Conservation (phyloP, 2,113 vertebrate genomes). For the Salminus brasiliensis region DNA sequence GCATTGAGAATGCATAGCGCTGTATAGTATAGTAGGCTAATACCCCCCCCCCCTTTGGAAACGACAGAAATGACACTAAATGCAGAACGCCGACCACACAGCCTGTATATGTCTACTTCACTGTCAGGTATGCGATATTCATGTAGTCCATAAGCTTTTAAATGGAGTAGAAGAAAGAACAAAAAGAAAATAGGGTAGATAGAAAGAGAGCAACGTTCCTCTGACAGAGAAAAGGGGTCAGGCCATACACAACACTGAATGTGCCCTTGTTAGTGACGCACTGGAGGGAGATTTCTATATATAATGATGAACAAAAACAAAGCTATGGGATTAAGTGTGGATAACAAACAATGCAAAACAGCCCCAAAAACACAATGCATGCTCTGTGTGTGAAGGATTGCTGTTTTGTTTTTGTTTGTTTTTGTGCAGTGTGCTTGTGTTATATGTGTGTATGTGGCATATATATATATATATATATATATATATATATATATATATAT, state of each 20-base stretch:
- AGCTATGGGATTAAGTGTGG: conserved; percentile 73
- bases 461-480: not conserved
- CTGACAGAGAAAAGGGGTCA: conserved; percentile 67
- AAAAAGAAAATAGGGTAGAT: conserved; percentile 56
- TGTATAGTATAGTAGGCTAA: too few species aligned
- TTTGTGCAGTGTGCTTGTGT: too few species aligned
- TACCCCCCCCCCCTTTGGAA: not conserved
- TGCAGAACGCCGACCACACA: too few species aligned
- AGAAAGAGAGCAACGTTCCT: conserved; percentile 50
- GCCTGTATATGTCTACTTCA: too few species aligned
- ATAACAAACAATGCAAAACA: conserved; percentile 41
- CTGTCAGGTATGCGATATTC: too few species aligned
- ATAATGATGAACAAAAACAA: conserved; percentile 69
- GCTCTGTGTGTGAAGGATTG: conserved; percentile 35
- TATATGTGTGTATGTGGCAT: too few species aligned
- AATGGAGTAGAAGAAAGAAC: not conserved
- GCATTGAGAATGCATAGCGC: too few species aligned
- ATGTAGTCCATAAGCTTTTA: too few species aligned
- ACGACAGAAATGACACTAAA: too few species aligned
- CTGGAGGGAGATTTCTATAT: conserved; percentile 60
- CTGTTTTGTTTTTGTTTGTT: conserved; percentile 20
- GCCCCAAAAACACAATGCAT: conserved; percentile 57
- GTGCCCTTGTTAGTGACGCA: conserved; percentile 71
- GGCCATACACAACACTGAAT: conserved; percentile 60
- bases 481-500: not conserved